phyloP scores from a whole-genome alignment of 2,888 invertebrate species.

The Caenorhabditis zanzibari region DNA sequence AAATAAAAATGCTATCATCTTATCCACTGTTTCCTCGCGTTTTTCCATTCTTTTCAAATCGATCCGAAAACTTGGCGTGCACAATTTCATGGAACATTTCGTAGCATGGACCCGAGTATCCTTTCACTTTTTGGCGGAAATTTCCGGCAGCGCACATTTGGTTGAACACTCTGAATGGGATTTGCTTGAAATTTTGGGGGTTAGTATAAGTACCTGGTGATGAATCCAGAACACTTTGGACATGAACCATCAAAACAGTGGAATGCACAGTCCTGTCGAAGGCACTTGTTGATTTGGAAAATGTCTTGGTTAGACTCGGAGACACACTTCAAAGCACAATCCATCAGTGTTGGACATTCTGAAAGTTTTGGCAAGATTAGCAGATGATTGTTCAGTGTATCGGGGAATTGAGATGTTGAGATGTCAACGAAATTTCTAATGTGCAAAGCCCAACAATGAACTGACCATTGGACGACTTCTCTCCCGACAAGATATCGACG shows the following conservation, averaged over 20 bases:
- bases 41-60: constrained; percentile 68
- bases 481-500: constrained; percentile 79
- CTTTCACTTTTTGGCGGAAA: constrained; percentile 72
- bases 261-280: constrained; percentile 79
- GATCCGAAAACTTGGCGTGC: constrained; percentile 74
- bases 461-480: constrained; percentile 70
- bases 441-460: neutral
- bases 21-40: constrained; percentile 39
- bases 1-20: neutral
- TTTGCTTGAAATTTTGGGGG: too few relatives aligned
- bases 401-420: too few relatives aligned
- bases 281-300: constrained; percentile 78
- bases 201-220: constrained; percentile 64
- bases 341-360: constrained; percentile 78
- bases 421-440: too few relatives aligned
- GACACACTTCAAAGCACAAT: constrained; percentile 79
- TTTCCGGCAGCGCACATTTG: constrained; percentile 80
- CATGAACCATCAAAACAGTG: constrained; percentile 81
- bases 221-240: constrained; percentile 80
- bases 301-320: constrained; percentile 75
- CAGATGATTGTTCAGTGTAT: too few relatives aligned
- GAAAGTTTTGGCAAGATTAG: constrained; percentile 1
- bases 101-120: constrained; percentile 79
- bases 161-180: constrained; percentile 75
- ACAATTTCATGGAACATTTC: constrained; percentile 81